A percentile compares a stretch with the other conserved stretches of the same genome.
Evolutionary conservation across 2,888 invertebrate genomes (phyloP).

Genomic region (Leistus spinibarbis): DNA sequence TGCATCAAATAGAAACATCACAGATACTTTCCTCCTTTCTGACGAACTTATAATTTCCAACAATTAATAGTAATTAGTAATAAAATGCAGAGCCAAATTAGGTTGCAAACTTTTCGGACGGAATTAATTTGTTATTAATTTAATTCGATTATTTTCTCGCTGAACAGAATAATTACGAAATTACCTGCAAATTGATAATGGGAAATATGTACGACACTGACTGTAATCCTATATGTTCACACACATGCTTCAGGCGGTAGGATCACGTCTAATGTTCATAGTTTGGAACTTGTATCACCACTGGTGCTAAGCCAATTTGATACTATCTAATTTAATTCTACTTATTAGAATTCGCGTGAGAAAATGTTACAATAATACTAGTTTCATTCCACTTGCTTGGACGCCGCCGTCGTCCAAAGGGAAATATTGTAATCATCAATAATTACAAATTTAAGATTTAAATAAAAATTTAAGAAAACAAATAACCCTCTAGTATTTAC

Average conservation of each 20-base stretch:
- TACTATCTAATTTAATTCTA: not conserved
- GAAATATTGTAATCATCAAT: too few relatives aligned
- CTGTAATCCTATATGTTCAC: not conserved
- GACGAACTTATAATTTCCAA: not conserved
- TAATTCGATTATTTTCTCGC: not conserved
- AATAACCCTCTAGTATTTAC: too few relatives aligned
- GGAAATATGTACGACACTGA: not conserved
- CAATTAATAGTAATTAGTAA: not conserved
- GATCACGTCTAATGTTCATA: not conserved
- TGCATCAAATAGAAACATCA: not conserved
- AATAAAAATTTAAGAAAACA: too few relatives aligned
- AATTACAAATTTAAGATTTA: too few relatives aligned
- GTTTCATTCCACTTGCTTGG: too few relatives aligned
- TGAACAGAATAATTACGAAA: not conserved
- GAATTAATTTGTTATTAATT: not conserved
- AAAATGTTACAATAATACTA: too few relatives aligned
- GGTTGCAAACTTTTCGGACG: not conserved
- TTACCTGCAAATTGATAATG: not conserved
- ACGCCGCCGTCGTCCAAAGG: too few relatives aligned
- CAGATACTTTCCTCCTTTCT: not conserved
- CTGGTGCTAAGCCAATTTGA: not conserved
- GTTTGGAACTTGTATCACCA: not conserved
- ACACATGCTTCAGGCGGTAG: not conserved
- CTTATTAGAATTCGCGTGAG: too few relatives aligned
- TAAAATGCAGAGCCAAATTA: not conserved